These are phyloP conservation scores for Mesocricetus auratus DNA, from an alignment of 2,113 vertebrate genomes.

Conservation along the genomic window DNA sequence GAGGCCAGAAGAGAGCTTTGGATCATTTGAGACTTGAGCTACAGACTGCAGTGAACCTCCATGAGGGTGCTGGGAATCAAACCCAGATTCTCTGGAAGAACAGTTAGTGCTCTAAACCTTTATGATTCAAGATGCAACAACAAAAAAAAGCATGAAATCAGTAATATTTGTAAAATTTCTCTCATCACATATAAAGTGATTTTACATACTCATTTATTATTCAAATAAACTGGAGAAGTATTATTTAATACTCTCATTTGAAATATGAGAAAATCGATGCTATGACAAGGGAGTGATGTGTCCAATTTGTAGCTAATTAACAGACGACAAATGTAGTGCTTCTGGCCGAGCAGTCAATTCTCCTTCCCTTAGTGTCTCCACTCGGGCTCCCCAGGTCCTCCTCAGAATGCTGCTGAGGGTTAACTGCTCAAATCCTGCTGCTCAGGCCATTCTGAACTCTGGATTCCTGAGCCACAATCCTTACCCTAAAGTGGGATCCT, in stretches of 20 bases:
- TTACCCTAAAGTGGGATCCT: background rate
- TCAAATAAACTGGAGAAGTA: conserved; percentile 3
- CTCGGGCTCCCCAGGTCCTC: background rate
- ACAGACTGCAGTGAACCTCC: background rate
- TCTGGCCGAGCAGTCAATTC: background rate
- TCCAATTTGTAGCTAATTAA: background rate
- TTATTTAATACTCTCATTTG: conserved; percentile 2
- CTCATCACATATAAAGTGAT: conserved; percentile 1
- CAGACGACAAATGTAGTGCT: background rate
- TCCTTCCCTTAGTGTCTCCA: background rate
- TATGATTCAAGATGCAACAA: background rate
- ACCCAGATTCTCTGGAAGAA: background rate
- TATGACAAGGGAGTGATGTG: background rate
- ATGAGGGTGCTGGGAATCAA: background rate
- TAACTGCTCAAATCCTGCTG: background rate
- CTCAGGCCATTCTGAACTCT: background rate
- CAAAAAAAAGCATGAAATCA: conserved; percentile 27
- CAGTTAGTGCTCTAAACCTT: background rate
- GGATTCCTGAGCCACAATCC: background rate
- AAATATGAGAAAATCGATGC: conserved; percentile 36
- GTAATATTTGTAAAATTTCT: conserved; percentile 21
- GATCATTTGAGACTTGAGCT: background rate
- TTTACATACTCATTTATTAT: conserved; percentile 27
- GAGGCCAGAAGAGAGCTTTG: background rate
- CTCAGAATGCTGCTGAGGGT: background rate